A percentile compares a stretch with the other conserved stretches of the same genome.
phyloP scores from a whole-genome alignment of 2,113 vertebrate species.

The Phylloscopus trochilus region DNA sequence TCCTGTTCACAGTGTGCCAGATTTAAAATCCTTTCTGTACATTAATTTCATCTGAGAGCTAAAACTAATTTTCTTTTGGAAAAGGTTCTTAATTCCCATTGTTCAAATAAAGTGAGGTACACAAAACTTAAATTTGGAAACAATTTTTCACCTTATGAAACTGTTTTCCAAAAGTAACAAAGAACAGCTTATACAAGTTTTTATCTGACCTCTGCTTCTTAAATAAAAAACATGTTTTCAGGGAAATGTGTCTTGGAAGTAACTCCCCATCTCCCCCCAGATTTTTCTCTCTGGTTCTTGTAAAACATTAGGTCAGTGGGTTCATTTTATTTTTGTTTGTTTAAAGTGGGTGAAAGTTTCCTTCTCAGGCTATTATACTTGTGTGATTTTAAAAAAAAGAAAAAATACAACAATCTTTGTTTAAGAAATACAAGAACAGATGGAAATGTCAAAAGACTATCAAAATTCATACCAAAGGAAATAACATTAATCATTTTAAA shows the following conservation, averaged over 20 bases:
- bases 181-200: conserved; percentile 63
- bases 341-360: conserved; percentile 55
- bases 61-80: conserved; percentile 62
- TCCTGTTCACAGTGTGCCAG: not conserved
- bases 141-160: conserved; percentile 68
- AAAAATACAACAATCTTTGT: conserved; percentile 6
- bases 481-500: not conserved
- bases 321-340: conserved; percentile 40
- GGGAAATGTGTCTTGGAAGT: conserved; percentile 67
- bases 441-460: conserved; percentile 44
- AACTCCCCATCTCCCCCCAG: not conserved
- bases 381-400: not conserved
- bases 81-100: conserved; percentile 46
- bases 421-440: conserved; percentile 33
- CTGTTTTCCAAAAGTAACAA: conserved; percentile 70
- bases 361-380: conserved; percentile 29
- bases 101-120: conserved; percentile 62
- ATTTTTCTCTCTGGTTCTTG: conserved; percentile 50
- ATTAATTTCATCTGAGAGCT: conserved; percentile 56
- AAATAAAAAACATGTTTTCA: conserved; percentile 74
- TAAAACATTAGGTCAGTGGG: conserved; percentile 63
- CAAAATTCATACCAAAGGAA: conserved; percentile 33
- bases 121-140: conserved; percentile 68
- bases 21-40: conserved; percentile 31
- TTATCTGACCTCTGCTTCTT: conserved; percentile 67